A percentile compares a stretch with the other conserved stretches of the same genome.
These are phyloP conservation scores for Aphaenogaster rudis DNA, from an alignment of 1,140 invertebrate species.

Conservation along the genomic window DNA sequence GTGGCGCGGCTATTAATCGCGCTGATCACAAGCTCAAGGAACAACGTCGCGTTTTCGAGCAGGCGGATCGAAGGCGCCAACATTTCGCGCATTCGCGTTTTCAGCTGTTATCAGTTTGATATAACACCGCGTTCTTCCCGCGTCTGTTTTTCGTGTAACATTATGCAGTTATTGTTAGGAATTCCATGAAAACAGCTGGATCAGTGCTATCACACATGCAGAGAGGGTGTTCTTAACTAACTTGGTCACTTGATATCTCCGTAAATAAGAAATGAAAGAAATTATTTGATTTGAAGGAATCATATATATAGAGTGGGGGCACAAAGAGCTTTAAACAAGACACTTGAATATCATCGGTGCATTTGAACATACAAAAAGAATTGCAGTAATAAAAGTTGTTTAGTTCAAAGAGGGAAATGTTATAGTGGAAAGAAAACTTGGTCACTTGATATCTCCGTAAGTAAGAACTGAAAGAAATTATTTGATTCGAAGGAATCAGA, in stretches of 20 bases:
- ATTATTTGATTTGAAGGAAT: not conserved
- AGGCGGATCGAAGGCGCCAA: not conserved
- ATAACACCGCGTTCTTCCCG: not conserved
- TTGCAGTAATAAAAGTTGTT: too few relatives aligned
- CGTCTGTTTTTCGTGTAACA: not conserved
- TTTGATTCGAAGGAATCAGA: too few relatives aligned
- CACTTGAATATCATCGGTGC: too few relatives aligned
- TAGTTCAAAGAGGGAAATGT: too few relatives aligned
- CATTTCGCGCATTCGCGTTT: not conserved
- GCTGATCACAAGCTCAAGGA: not conserved
- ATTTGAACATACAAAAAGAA: too few relatives aligned
- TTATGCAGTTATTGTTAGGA: not conserved
- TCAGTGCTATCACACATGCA: too few relatives aligned
- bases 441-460: too few relatives aligned
- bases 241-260: not conserved
- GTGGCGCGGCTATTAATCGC: constrained; percentile 11
- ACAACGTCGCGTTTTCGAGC: not conserved
- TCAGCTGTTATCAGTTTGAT: not conserved
- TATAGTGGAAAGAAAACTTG: too few relatives aligned
- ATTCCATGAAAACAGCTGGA: too few relatives aligned
- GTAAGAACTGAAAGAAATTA: too few relatives aligned
- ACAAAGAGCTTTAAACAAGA: too few relatives aligned
- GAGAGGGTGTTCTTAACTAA: not conserved
- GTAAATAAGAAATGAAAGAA: not conserved
- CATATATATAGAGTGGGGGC: not conserved